Evolutionary conservation across 2,113 vertebrate species (phyloP).

Genomic region (Aleadryas rufinucha): DNA sequence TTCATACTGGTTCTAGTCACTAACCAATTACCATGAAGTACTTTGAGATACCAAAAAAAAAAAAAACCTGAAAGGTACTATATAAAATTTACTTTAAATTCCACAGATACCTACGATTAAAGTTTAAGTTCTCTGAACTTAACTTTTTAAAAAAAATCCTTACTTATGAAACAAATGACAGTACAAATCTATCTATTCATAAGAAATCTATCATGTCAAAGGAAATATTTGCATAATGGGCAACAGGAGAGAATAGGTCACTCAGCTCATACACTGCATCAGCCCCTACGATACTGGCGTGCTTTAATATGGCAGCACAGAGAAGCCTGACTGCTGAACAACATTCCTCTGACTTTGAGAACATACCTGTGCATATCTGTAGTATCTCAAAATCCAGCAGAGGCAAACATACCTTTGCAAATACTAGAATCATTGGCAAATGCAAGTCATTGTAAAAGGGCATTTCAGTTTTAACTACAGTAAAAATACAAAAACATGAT

Average conservation of each 20-base stretch:
- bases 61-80: background rate
- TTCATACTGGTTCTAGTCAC: slow-evolving; percentile 31
- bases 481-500: background rate
- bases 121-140: background rate
- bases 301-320: background rate
- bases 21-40: slow-evolving; percentile 32
- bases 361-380: background rate
- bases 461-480: background rate
- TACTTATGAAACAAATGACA: background rate
- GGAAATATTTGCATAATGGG: background rate
- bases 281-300: background rate
- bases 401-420: background rate
- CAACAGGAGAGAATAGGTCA: background rate
- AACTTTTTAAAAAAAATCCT: background rate
- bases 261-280: background rate
- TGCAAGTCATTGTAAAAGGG: background rate
- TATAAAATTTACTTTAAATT: slow-evolving; percentile 37
- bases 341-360: background rate
- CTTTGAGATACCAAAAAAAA: background rate
- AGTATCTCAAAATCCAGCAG: background rate
- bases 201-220: background rate
- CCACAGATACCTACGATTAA: background rate
- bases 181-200: background rate
- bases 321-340: background rate
- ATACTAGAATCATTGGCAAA: background rate